phyloP scores from a whole-genome alignment of 2,797 vertebrate species.

The Octomys mimax region DNA sequence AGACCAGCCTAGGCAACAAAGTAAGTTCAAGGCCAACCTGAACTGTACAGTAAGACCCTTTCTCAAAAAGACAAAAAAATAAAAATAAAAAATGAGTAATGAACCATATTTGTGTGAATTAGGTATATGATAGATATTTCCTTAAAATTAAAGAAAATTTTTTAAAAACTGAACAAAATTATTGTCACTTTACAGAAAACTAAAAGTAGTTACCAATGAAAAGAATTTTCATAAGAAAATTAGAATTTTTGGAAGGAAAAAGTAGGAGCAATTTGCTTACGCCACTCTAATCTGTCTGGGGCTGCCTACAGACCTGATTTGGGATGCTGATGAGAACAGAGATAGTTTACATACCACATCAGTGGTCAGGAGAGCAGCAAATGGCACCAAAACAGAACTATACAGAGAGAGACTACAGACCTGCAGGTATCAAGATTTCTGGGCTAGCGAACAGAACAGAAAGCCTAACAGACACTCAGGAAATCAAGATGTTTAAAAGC shows the following conservation, averaged over 20 bases:
- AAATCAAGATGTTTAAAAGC: too few relatives aligned
- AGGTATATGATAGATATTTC: neutral
- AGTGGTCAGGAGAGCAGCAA: neutral
- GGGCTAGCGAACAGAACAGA: neutral
- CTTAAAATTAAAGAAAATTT: neutral
- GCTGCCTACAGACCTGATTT: neutral
- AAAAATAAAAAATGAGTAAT: neutral
- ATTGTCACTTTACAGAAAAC: neutral
- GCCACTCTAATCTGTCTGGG: neutral
- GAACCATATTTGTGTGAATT: neutral
- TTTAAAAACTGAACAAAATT: neutral
- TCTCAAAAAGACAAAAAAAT: too few relatives aligned
- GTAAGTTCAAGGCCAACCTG: too few relatives aligned
- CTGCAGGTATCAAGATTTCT: neutral
- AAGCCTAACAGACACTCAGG: too few relatives aligned
- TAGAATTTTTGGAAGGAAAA: neutral
- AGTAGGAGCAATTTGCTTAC: neutral
- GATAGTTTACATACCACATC: neutral
- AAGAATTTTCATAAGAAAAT: neutral
- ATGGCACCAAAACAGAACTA: neutral
- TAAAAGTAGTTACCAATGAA: neutral
- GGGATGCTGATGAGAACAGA: neutral
- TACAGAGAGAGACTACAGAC: neutral
- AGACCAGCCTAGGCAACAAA: too few relatives aligned
- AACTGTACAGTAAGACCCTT: too few relatives aligned